These are phyloP conservation scores for Perdita meconis DNA, from an alignment of 2,888 invertebrate species.

Conservation along the genomic window DNA sequence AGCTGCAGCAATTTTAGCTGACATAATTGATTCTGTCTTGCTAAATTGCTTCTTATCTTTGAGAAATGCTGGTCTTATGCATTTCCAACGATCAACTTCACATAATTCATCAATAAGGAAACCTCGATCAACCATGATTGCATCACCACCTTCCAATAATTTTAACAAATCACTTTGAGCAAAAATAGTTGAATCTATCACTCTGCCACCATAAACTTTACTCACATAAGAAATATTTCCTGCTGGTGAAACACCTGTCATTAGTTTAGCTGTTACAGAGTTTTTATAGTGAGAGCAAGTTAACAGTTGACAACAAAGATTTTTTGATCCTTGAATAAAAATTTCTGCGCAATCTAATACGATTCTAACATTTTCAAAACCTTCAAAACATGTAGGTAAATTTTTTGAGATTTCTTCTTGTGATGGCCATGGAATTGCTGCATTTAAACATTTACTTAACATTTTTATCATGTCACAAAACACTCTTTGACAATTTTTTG, in stretches of 20 bases:
- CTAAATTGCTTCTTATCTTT: neutral
- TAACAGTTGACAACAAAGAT: neutral
- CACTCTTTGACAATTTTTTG: neutral
- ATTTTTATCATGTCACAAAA: neutral
- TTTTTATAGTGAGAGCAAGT: neutral
- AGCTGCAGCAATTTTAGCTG: neutral
- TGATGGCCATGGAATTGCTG: neutral
- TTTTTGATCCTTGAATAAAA: neutral
- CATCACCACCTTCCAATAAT: neutral
- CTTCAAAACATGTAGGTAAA: neutral
- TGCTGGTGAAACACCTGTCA: neutral
- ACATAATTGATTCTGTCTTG: neutral
- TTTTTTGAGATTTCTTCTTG: neutral
- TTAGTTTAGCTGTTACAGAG: neutral
- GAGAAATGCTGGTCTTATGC: neutral
- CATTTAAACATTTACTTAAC: neutral
- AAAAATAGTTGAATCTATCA: neutral
- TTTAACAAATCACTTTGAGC: neutral
- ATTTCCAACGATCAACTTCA: neutral
- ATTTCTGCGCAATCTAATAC: conserved; percentile 11
- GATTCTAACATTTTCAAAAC: neutral
- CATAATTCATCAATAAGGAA: conserved; percentile 6
- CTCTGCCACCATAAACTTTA: neutral
- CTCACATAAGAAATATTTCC: neutral
- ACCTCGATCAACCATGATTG: neutral